phyloP scores from a whole-genome alignment of 2,797 vertebrate species.

The Chiloscyllium punctatum region DNA sequence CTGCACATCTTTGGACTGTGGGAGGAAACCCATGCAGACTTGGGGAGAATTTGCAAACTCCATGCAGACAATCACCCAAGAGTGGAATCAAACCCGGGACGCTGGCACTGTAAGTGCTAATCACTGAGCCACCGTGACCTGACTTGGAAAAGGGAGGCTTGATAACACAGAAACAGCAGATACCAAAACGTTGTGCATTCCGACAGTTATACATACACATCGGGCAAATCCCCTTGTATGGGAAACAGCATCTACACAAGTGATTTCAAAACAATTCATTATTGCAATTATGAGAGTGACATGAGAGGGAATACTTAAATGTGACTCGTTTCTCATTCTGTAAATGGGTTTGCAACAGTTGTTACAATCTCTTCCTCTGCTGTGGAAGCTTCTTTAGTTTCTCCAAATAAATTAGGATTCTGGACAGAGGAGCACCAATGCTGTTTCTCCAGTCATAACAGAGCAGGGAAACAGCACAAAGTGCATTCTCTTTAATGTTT shows the following conservation, averaged over 20 bases:
- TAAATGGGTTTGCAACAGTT: not conserved
- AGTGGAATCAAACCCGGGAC: too few species aligned
- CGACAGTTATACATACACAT: not conserved
- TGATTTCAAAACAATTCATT: not conserved
- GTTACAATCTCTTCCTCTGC: not conserved
- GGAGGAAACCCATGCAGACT: too few species aligned
- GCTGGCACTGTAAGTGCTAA: too few species aligned
- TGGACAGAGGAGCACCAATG: too few species aligned
- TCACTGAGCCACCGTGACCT: too few species aligned
- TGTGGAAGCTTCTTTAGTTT: not conserved
- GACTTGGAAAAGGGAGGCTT: not conserved
- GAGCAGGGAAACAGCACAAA: not conserved
- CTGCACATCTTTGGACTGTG: too few species aligned
- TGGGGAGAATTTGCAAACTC: too few species aligned
- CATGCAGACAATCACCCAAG: too few species aligned
- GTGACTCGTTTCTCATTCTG: not conserved
- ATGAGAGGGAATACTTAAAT: not conserved
- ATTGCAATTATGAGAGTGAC: not conserved
- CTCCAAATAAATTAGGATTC: not conserved
- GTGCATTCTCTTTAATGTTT: not conserved
- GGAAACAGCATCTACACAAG: not conserved
- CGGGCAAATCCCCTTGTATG: not conserved
- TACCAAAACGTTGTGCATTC: not conserved
- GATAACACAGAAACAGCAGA: not conserved
- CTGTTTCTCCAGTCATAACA: not conserved